Percentiles rank a stretch among this genome's conserved stretches.
These are phyloP conservation scores for Luidia sarsii DNA, from an alignment of 53 echinoderm and acorn worm genomes.

Conservation along the genomic window DNA sequence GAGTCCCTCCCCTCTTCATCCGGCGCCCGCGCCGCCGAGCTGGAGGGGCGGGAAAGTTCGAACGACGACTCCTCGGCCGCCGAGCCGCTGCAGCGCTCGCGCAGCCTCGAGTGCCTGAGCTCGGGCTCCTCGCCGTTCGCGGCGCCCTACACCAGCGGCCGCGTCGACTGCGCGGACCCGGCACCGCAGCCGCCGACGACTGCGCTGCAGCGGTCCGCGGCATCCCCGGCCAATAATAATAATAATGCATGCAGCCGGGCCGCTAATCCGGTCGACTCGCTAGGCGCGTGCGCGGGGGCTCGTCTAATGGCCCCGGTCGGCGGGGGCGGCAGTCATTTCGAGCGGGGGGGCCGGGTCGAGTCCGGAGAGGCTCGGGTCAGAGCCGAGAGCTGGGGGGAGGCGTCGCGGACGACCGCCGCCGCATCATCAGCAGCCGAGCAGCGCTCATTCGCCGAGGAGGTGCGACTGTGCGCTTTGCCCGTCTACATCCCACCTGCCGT, in stretches of 20 bases:
- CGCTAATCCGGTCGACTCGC: conserved; percentile 40
- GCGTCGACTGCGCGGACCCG: conserved; percentile 20
- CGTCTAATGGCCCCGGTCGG: conserved; percentile 40
- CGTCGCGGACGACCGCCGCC: conserved; percentile 14
- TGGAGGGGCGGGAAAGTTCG: background rate
- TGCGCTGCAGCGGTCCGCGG: background rate
- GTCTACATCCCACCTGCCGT: conserved; percentile 54
- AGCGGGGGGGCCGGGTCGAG: no score
- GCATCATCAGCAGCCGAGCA: no score
- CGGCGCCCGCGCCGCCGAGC: background rate
- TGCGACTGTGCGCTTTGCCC: conserved; percentile 51
- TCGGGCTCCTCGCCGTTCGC: background rate
- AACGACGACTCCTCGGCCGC: background rate
- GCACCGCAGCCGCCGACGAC: conserved; percentile 2
- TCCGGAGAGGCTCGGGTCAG: conserved; percentile 38
- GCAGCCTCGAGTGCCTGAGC: conserved; percentile 43
- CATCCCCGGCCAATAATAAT: conserved; percentile 24
- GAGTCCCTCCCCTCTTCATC: conserved; percentile 31
- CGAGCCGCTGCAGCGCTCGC: conserved; percentile 39
- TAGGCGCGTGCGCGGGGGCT: conserved; percentile 33
- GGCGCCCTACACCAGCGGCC: no score
- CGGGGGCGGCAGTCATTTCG: no score
- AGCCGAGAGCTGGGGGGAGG: background rate
- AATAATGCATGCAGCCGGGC: conserved; percentile 34
- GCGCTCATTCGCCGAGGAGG: conserved; percentile 59